These are phyloP conservation scores for Laterallus jamaicensis DNA, from an alignment of 2,113 vertebrate species.

Conservation along the genomic window DNA sequence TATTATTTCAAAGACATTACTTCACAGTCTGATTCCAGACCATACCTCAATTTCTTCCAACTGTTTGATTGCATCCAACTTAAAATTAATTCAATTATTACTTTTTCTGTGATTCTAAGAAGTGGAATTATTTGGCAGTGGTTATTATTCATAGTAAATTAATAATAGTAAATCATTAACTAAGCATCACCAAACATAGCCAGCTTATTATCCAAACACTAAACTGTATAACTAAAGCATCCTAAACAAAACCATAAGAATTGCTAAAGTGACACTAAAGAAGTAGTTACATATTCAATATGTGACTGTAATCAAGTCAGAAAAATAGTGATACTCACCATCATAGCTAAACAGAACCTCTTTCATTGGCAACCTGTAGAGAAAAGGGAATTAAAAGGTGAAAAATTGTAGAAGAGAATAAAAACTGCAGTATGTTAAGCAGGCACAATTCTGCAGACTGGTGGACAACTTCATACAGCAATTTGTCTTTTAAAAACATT, in stretches of 20 bases:
- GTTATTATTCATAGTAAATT: neutral
- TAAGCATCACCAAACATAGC: neutral
- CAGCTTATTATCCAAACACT: neutral
- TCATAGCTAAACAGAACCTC: constrained; percentile 23
- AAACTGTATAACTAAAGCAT: neutral
- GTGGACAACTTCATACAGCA: neutral
- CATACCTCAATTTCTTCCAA: neutral
- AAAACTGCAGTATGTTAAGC: neutral
- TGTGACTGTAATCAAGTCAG: neutral
- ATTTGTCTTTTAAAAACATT: neutral
- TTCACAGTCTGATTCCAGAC: neutral
- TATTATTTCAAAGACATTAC: neutral
- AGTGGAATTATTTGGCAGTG: neutral
- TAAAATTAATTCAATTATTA: neutral
- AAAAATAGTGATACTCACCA: neutral
- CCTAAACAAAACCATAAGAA: neutral
- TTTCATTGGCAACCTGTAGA: neutral
- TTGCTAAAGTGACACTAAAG: neutral
- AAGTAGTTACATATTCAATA: neutral
- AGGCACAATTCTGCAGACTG: neutral
- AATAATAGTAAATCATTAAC: neutral
- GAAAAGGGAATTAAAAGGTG: neutral
- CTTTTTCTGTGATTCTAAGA: neutral
- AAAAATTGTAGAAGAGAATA: neutral
- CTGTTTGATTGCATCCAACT: neutral